These are phyloP conservation scores for Sprattus sprattus DNA, from an alignment of 2,113 vertebrate species.

Conservation along the genomic window DNA sequence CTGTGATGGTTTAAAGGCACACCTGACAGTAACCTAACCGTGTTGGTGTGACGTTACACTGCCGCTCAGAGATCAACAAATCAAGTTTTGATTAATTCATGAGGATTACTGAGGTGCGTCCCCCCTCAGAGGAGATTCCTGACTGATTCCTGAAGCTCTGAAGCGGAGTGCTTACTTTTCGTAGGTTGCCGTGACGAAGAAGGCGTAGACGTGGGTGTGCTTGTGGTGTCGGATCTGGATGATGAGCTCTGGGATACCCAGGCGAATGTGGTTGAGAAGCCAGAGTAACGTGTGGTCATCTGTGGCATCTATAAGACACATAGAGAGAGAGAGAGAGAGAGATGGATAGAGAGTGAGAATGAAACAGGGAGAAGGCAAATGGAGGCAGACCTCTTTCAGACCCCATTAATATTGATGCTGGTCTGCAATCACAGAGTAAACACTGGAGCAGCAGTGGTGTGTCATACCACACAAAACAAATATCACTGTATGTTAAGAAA, in stretches of 20 bases:
- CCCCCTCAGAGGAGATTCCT: not conserved
- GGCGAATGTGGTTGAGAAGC: slow-evolving; percentile 94
- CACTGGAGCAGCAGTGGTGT: not conserved
- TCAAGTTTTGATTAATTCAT: not conserved
- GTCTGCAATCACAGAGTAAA: not conserved
- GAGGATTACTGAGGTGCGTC: not conserved
- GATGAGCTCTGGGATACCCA: slow-evolving; percentile 95
- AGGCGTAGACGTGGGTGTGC: slow-evolving; percentile 86
- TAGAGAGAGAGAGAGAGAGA: slow-evolving; percentile 20
- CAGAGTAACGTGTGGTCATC: slow-evolving; percentile 98
- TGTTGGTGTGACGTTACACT: not conserved
- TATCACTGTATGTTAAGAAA: too few species aligned
- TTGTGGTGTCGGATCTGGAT: slow-evolving; percentile 96
- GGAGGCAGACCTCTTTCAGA: not conserved
- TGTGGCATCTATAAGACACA: slow-evolving; percentile 78
- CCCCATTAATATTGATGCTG: not conserved
- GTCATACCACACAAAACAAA: not conserved
- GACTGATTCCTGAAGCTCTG: not conserved
- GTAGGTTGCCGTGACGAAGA: slow-evolving; percentile 95
- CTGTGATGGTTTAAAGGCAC: not conserved
- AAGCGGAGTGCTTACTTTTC: slow-evolving; percentile 79
- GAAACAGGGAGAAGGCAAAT: not conserved
- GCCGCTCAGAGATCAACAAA: not conserved
- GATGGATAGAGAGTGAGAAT: not conserved
- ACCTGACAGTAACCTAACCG: not conserved